These are phyloP conservation scores for Ectemnius cavifrons DNA, from an alignment of 2,888 invertebrate genomes.

Conservation along the genomic window DNA sequence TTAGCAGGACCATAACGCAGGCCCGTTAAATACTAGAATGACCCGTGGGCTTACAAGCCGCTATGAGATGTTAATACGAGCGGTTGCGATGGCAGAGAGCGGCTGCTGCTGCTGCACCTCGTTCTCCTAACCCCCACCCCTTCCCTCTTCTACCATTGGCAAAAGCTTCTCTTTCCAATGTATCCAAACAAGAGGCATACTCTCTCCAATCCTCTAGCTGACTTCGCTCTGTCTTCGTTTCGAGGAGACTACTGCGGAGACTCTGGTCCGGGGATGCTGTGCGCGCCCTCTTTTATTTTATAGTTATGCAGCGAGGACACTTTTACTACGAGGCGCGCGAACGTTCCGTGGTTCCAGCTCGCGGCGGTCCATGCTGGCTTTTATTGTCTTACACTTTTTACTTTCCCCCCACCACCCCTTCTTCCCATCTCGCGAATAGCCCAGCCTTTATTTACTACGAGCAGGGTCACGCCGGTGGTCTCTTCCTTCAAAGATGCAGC, in stretches of 20 bases:
- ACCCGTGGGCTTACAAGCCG: conserved; percentile 65
- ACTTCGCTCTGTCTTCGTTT: conserved; percentile 2
- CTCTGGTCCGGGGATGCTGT: conserved; percentile 13
- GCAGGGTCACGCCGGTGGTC: conserved; percentile 7
- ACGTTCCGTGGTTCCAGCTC: conserved; percentile 63
- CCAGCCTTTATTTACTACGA: no score
- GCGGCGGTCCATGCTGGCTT: conserved; percentile 54
- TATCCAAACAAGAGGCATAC: neutral
- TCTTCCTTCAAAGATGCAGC: conserved; percentile 2
- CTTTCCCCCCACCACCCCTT: conserved; percentile 22
- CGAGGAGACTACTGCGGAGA: neutral
- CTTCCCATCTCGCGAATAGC: neutral
- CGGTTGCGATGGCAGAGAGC: conserved; percentile 48
- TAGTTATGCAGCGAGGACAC: conserved; percentile 73
- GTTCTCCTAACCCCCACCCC: conserved; percentile 18
- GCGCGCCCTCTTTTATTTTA: conserved; percentile 70
- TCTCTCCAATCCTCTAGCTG: neutral
- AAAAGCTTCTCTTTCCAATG: neutral
- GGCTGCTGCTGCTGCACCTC: conserved; percentile 42
- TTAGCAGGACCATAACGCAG: conserved; percentile 63
- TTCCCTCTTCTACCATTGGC: conserved; percentile 10
- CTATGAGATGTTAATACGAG: conserved; percentile 71
- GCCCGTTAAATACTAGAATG: conserved; percentile 72
- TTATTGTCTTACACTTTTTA: conserved; percentile 67
- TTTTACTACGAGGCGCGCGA: conserved; percentile 66